phyloP scores from a whole-genome alignment of 2,797 vertebrate genomes.

The Macropodus opercularis region DNA sequence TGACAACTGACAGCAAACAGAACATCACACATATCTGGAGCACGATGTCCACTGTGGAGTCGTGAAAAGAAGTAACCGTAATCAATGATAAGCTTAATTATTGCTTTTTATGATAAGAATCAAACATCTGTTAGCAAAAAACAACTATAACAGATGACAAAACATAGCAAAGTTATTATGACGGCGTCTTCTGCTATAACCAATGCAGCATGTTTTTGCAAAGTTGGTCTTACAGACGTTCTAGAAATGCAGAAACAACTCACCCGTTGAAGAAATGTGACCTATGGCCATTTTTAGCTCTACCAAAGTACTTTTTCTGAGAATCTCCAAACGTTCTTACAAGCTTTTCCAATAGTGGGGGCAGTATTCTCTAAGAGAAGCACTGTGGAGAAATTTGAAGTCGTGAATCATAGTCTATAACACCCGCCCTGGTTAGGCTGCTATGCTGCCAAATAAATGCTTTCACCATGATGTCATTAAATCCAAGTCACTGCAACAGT shows the following conservation, averaged over 20 bases:
- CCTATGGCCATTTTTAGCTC: conserved; percentile 40
- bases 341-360: conserved; percentile 33
- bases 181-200: too few relatives aligned
- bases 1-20: conserved; percentile 81
- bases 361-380: conserved; percentile 43
- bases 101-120: conserved; percentile 1
- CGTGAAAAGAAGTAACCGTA: conserved; percentile 15
- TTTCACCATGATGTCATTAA: conserved; percentile 80
- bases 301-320: conserved; percentile 22
- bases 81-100: background rate
- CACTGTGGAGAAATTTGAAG: conserved; percentile 51
- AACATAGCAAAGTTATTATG: too few relatives aligned
- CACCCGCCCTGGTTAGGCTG: conserved; percentile 74
- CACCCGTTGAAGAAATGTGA: conserved; percentile 56
- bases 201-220: conserved; percentile 6
- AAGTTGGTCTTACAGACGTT: conserved; percentile 5
- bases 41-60: conserved; percentile 80
- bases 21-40: conserved; percentile 81
- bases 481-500: conserved; percentile 48
- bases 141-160: background rate
- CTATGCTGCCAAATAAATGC: conserved; percentile 70
- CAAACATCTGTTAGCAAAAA: background rate
- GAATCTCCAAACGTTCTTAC: conserved; percentile 31
- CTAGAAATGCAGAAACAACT: conserved; percentile 44
- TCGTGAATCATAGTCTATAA: conserved; percentile 46